Conservation (phyloP, 2,113 vertebrate genomes). For the Strix uralensis region DNA sequence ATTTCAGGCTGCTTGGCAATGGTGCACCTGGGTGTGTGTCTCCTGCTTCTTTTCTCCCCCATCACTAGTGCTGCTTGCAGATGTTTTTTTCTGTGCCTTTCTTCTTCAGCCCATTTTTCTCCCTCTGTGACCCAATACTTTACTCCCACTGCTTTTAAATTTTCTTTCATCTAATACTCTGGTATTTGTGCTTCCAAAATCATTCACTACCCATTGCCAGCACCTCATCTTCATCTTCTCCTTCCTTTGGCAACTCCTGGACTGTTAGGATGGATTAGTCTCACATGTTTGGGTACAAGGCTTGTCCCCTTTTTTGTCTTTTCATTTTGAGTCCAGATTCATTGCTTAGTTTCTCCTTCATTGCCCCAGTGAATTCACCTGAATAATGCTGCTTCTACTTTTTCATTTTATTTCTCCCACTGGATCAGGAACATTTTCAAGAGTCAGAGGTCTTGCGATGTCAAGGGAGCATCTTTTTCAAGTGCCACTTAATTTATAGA, state of each 20-base stretch:
- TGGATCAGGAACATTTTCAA: not conserved
- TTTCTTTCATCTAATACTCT: slow-evolving; percentile 39
- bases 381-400: not conserved
- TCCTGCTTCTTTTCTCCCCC: slow-evolving; percentile 59
- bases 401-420: not conserved
- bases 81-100: slow-evolving; percentile 62
- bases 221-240: slow-evolving; percentile 21
- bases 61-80: slow-evolving; percentile 62
- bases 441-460: not conserved
- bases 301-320: not conserved
- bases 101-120: slow-evolving; percentile 57
- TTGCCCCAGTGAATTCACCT: not conserved
- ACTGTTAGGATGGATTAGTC: not conserved
- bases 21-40: slow-evolving; percentile 64
- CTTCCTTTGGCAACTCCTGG: not conserved
- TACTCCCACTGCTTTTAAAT: slow-evolving; percentile 31
- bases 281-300: not conserved
- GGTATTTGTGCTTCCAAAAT: slow-evolving; percentile 17
- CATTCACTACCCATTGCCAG: slow-evolving; percentile 3
- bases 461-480: not conserved
- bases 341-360: not conserved
- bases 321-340: not conserved
- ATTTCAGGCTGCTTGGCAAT: slow-evolving; percentile 64
- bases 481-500: not conserved
- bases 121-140: slow-evolving; percentile 33